Conservation (phyloP, 2,888 invertebrate genomes). For the Erynnis tages region DNA sequence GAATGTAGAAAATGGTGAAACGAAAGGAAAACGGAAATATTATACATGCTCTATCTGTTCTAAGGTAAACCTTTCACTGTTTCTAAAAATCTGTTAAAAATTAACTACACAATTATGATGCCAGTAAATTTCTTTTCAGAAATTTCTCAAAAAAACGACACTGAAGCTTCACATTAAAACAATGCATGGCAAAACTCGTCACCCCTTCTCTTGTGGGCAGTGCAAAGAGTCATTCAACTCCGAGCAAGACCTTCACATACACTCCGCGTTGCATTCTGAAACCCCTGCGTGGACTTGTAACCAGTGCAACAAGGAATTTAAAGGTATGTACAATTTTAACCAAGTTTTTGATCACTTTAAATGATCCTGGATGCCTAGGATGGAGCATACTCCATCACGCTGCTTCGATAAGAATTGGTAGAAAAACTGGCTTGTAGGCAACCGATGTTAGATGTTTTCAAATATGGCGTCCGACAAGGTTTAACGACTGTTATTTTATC, state of each 20-base stretch:
- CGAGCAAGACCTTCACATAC: constrained; percentile 71
- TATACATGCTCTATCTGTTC: constrained; percentile 41
- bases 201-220: constrained; percentile 51
- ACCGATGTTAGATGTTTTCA: no score
- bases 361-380: no score
- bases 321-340: no score
- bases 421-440: no score
- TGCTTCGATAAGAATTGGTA: no score
- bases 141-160: constrained; percentile 46
- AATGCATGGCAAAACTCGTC: constrained; percentile 37
- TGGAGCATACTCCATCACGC: no score
- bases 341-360: no score
- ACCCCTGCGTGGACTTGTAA: constrained; percentile 63
- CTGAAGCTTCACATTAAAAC: constrained; percentile 47
- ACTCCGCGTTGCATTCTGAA: constrained; percentile 64
- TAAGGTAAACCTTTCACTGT: constrained; percentile 38
- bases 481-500: no score
- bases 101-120: no score
- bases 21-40: constrained; percentile 25
- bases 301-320: constrained; percentile 74
- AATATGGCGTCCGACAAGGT: no score
- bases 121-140: constrained; percentile 46
- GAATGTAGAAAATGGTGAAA: constrained; percentile 31
- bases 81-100: background rate
- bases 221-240: constrained; percentile 72